Evolutionary conservation across 2,113 vertebrate genomes (phyloP).

Genomic region (Eurystomus gularis): DNA sequence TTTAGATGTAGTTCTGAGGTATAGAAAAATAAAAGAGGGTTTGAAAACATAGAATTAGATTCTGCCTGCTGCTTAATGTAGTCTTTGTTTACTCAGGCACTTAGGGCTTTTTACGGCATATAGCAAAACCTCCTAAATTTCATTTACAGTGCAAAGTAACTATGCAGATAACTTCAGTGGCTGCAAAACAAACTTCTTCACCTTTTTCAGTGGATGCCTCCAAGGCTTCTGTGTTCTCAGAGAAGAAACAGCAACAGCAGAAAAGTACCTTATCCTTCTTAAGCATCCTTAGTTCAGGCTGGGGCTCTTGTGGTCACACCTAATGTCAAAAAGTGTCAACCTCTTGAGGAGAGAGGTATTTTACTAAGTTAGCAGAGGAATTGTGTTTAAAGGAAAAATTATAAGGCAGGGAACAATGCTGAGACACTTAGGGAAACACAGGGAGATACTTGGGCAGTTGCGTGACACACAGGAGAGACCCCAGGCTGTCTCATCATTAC

Average conservation of each 20-base stretch:
- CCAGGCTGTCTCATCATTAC: not conserved
- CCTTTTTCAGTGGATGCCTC: not conserved
- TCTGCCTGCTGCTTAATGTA: not conserved
- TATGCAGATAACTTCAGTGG: not conserved
- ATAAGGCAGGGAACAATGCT: not conserved
- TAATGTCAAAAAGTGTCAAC: not conserved
- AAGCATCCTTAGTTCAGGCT: not conserved
- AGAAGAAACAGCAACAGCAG: not conserved
- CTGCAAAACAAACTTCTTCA: not conserved
- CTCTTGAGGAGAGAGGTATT: not conserved
- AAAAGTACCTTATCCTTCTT: not conserved
- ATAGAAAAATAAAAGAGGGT: not conserved
- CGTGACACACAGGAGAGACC: not conserved
- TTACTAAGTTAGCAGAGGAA: not conserved
- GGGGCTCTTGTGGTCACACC: not conserved
- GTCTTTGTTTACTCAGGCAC: not conserved
- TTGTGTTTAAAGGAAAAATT: not conserved
- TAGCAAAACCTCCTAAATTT: not conserved
- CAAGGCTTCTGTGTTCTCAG: not conserved
- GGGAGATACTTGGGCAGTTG: not conserved
- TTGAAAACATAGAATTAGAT: not conserved
- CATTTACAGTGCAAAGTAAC: not conserved
- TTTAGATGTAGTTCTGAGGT: not conserved
- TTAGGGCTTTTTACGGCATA: not conserved
- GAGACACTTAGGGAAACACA: not conserved